Base-by-base conservation (phyloP, 2,113 vertebrate genomes). In the Pluvianellus socialis region DNA sequence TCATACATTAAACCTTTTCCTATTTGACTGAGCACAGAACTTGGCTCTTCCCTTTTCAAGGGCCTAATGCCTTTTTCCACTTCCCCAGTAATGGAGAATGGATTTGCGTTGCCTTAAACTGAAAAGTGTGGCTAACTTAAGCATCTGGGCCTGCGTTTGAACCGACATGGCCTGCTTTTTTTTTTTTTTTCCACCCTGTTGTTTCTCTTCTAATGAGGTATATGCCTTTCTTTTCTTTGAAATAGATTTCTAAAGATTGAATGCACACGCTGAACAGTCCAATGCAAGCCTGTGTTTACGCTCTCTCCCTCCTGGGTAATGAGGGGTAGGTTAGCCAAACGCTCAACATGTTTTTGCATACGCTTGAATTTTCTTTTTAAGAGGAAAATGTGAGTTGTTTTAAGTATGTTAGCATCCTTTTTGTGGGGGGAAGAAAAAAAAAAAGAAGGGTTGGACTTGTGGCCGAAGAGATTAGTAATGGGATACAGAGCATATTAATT, bases 101-200 rank as follows among this genome's bases (percentile, higher is more conserved):
- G 67, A 94, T 97, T 96, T 95, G 79, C 92, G 80, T 85, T 96
- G 95, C 96, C 92, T 96, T 93, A 96, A 95, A 97, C 94, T 82
- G 87, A 96, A 96, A 95, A 92, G 67, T 95, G 82, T 93, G 93
- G 89, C 92, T 92, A 97, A 95, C 92, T 94, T 84, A 79, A 96
- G 87, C 88, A 95, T 94, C 93, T 84, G 94, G 82, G 73, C 84
- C 91, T 26, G 49, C 0, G 19, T 91, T 81, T 24, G 55, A 86
- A 72, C 84, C 86, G 92, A 96, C 82, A 55, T 5, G 24, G 92
- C 70, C 80, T 2, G 22, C n/a, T 80, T 89, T 96, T 84, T 38
- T 38, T 38, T 38, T 38, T 38, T 38, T 79, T 76, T 73, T 67
- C 84, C 61, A 92, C 77, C 22, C n/a, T 67, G 40, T 94, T 95